Base-by-base conservation (phyloP, 2,797 vertebrate genomes). In the Sarcoramphus papa region DNA sequence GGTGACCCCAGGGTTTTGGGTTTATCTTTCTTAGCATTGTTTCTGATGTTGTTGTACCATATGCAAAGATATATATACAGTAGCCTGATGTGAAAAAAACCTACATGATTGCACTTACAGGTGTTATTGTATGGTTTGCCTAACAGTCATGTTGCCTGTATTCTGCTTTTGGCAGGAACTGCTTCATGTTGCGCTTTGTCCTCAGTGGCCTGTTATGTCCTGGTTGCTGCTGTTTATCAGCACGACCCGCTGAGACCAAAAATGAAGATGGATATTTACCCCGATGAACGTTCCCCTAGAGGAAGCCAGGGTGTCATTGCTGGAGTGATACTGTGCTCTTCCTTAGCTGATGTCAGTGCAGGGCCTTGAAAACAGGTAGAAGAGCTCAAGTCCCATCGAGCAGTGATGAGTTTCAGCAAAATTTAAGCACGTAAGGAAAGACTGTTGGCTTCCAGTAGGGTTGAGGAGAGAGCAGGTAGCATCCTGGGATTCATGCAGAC, bases 401-500 rank as follows among this genome's bases (percentile, higher is more conserved):
- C 16, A 81, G 45, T 62, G 20, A 37, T 16, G 8, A 78, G 5
- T 45, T 91, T 43, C 31, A 80, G 12, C 40, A 83, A 74, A 51
- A 64, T 72, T 64, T 67, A n/a, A 54, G 22, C 47, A 54, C 2
- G 0, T 51, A 21, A 43, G 17, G 30, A 68, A 20, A 24, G 17
- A 53, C 2, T 2, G 0, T 31, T 62, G 47, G 7, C 16, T 87
- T 85, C n/a, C 8, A 31, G 8, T 11, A 40, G 17, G 10, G 17
- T 6, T 57, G 48, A 95, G 22, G 27, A 73, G 60, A 83, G 6
- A n/a, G 7, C 16, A 79, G 35, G 33, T 8, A 65, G 3, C 18
- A 51, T 40, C 35, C 11, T 0, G 0, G 28, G 10, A 30, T 51
- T 73, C 5, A 35, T 17, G 7, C 22, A 69, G 25, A 14, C 3